Evolutionary conservation across 2,113 vertebrate genomes (phyloP).

Genomic region (Chamaetylas fuelleborni): DNA sequence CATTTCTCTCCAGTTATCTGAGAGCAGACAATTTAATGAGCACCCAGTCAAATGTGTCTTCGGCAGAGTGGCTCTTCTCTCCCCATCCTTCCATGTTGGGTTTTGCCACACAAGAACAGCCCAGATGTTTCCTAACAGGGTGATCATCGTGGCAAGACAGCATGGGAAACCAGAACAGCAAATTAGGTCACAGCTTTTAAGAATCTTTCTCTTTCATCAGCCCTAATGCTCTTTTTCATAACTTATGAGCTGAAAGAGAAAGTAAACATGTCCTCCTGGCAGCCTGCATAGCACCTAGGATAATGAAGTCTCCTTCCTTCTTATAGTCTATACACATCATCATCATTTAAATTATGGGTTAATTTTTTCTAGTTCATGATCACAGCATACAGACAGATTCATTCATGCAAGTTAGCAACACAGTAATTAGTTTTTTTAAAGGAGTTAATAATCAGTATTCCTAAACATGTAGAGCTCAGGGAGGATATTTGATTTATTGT

Average conservation of each 20-base stretch:
- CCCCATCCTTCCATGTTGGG: background rate
- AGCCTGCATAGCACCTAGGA: background rate
- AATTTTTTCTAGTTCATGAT: background rate
- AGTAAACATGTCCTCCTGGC: background rate
- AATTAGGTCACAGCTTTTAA: background rate
- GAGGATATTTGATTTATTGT: background rate
- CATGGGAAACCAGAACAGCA: background rate
- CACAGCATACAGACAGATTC: background rate
- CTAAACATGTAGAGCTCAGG: background rate
- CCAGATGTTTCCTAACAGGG: background rate
- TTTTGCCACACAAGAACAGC: slow-evolving; percentile 3
- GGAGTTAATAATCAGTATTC: background rate
- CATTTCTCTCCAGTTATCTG: background rate
- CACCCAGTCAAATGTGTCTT: background rate
- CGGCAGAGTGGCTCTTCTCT: background rate
- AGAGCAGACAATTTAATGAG: background rate
- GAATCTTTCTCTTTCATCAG: background rate
- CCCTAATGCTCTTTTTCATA: background rate
- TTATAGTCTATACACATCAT: background rate
- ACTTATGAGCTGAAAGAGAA: background rate
- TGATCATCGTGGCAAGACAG: background rate
- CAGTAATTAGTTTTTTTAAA: background rate
- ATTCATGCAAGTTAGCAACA: background rate
- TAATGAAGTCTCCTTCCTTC: background rate
- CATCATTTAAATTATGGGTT: background rate